A percentile compares a stretch with the other conserved stretches of the same genome.
Conservation (phyloP, 1,140 invertebrate species). For the Drosophila suzukii region DNA sequence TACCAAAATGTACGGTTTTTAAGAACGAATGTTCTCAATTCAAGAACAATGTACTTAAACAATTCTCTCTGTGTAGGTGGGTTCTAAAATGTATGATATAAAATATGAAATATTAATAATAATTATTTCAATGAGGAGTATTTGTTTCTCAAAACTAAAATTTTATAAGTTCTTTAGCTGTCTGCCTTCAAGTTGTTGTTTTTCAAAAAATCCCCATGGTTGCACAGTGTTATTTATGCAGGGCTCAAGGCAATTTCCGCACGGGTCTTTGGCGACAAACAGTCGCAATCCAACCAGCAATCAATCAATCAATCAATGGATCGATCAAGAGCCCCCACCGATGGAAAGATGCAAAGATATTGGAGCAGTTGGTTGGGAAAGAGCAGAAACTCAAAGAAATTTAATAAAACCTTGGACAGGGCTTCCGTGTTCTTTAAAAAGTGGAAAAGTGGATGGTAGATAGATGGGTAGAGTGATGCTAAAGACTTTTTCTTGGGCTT, state of each 20-base stretch:
- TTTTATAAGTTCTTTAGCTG: too few species aligned
- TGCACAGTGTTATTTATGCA: constrained; percentile 19
- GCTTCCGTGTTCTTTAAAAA: constrained; percentile 44
- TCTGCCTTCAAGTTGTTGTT: too few species aligned
- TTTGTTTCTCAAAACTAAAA: too few species aligned
- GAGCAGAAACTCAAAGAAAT: constrained; percentile 48
- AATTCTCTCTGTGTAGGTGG: too few species aligned
- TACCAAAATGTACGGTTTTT: too few species aligned
- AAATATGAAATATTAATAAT: too few species aligned
- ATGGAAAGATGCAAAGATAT: constrained; percentile 52
- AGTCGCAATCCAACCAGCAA: constrained; percentile 41
- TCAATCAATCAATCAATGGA: constrained; percentile 71
- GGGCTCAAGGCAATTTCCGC: constrained; percentile 54
- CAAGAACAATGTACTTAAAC: too few species aligned
- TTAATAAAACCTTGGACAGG: constrained; percentile 55
- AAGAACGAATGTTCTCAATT: too few species aligned
- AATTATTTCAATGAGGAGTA: too few species aligned
- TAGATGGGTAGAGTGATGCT: constrained; percentile 8
- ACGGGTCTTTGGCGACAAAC: constrained; percentile 49
- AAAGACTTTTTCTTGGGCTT: constrained; percentile 21
- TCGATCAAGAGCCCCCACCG: constrained; percentile 55
- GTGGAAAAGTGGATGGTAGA: neutral
- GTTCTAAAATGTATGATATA: too few species aligned
- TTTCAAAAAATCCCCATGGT: neutral
- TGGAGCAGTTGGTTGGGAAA: constrained; percentile 34